These are phyloP conservation scores for Mugil cephalus DNA, from an alignment of 2,113 vertebrate species.

Conservation along the genomic window DNA sequence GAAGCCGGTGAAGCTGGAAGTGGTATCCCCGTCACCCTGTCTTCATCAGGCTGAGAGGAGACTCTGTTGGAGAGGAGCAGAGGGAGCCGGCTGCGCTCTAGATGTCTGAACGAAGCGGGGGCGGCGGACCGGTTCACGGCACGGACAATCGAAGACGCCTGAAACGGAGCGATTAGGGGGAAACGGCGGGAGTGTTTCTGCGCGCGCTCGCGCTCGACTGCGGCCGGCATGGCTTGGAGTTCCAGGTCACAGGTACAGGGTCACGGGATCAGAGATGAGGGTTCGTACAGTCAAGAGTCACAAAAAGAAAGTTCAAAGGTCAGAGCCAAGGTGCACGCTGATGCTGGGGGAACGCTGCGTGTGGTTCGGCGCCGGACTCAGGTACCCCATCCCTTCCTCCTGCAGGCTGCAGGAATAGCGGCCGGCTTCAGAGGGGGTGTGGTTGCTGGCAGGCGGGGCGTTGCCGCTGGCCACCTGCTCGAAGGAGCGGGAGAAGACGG, in stretches of 20 bases:
- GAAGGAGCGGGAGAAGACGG: constrained; percentile 93
- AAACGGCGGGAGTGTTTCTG: constrained; percentile 40
- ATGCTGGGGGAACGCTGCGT: constrained; percentile 92
- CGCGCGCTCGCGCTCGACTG: constrained; percentile 30
- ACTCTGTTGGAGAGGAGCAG: not conserved
- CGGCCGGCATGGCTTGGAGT: constrained; percentile 77
- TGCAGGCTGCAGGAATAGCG: constrained; percentile 94
- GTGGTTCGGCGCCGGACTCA: constrained; percentile 85
- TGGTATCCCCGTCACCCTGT: constrained; percentile 1
- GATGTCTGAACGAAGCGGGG: constrained; percentile 26
- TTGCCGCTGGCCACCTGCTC: constrained; percentile 81
- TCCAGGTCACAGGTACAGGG: constrained; percentile 77
- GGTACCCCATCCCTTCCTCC: constrained; percentile 90
- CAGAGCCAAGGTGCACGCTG: constrained; percentile 92
- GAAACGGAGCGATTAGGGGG: constrained; percentile 27
- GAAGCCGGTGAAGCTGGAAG: constrained; percentile 22
- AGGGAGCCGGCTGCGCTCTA: not conserved
- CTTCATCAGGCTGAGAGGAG: constrained; percentile 24
- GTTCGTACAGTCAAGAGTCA: constrained; percentile 43
- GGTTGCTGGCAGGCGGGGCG: constrained; percentile 77
- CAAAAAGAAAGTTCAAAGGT: constrained; percentile 76
- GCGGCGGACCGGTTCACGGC: constrained; percentile 29
- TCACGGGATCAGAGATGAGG: constrained; percentile 61
- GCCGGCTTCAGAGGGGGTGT: constrained; percentile 82
- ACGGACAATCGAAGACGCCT: constrained; percentile 35